These are phyloP conservation scores for Cheilosia impressa DNA, from an alignment of 2,888 invertebrate species.

Conservation along the genomic window DNA sequence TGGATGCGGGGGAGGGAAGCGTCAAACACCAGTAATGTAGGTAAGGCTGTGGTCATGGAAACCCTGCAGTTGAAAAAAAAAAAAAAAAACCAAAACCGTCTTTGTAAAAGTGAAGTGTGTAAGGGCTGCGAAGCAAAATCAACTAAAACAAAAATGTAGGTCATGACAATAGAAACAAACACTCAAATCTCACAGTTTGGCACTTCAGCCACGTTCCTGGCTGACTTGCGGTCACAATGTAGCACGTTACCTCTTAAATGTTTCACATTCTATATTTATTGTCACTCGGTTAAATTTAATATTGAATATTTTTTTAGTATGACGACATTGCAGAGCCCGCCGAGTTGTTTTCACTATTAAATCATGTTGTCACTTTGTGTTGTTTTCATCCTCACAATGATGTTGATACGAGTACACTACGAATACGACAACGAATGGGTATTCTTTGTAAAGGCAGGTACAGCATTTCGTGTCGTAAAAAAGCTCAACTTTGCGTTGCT, in stretches of 20 bases:
- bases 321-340: slow-evolving; percentile 22
- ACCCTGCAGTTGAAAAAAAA: slow-evolving; percentile 20
- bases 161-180: slow-evolving; percentile 2
- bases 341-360: slow-evolving; percentile 29
- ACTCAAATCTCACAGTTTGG: neutral
- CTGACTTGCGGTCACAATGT: slow-evolving; percentile 1
- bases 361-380: slow-evolving; percentile 29
- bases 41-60: slow-evolving; percentile 36
- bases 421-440: slow-evolving; percentile 10
- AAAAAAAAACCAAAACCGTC: neutral
- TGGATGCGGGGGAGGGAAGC: slow-evolving; percentile 10
- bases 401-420: neutral
- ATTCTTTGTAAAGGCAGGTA: neutral
- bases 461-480: slow-evolving; percentile 25
- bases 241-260: neutral
- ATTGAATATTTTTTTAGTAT: neutral
- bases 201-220: slow-evolving; percentile 1
- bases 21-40: slow-evolving; percentile 2
- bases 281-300: neutral
- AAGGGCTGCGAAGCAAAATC: slow-evolving; percentile 3
- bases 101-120: neutral
- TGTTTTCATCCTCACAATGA: slow-evolving; percentile 6
- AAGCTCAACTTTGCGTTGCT: slow-evolving; percentile 20
- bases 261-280: slow-evolving; percentile 6
- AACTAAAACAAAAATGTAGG: slow-evolving; percentile 3